Evolutionary conservation across 2,888 invertebrate species (phyloP).

Genomic region (Cheilosia vernalis): DNA sequence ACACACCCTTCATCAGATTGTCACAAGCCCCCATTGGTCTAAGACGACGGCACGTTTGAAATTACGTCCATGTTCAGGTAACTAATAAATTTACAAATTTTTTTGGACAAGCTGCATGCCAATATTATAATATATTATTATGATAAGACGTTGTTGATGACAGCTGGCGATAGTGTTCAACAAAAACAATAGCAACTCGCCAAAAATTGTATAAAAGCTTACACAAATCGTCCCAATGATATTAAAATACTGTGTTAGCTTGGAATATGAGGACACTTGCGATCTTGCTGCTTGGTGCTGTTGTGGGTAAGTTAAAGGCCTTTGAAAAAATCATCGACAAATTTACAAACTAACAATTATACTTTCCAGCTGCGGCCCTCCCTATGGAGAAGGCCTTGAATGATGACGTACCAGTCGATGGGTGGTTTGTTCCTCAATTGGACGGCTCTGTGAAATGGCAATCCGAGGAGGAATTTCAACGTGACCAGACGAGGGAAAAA

Average conservation of each 20-base stretch:
- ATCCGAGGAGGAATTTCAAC: constrained; percentile 62
- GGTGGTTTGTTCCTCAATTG: constrained; percentile 72
- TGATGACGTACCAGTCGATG: constrained; percentile 18
- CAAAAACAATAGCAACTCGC: background rate
- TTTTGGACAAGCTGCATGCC: no score
- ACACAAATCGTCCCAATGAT: background rate
- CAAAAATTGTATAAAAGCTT: constrained; percentile 5
- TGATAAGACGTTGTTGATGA: background rate
- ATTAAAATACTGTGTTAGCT: background rate
- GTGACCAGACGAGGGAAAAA: constrained; percentile 4
- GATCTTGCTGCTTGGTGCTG: constrained; percentile 15
- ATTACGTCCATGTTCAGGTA: no score
- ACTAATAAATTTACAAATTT: no score
- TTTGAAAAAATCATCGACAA: background rate
- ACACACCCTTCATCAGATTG: no score
- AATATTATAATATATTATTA: no score
- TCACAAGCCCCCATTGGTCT: no score
- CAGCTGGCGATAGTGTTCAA: background rate
- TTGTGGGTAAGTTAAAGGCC: constrained; percentile 2
- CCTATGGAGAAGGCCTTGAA: constrained; percentile 64
- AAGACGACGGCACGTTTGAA: no score
- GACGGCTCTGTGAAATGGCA: constrained; percentile 76
- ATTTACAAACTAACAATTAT: background rate
- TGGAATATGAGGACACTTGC: constrained; percentile 27
- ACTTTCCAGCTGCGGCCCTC: constrained; percentile 28